A percentile compares a stretch with the other conserved stretches of the same genome.
phyloP scores from a whole-genome alignment of 1,140 invertebrate genomes.

The Zaprionus lachaisei region DNA sequence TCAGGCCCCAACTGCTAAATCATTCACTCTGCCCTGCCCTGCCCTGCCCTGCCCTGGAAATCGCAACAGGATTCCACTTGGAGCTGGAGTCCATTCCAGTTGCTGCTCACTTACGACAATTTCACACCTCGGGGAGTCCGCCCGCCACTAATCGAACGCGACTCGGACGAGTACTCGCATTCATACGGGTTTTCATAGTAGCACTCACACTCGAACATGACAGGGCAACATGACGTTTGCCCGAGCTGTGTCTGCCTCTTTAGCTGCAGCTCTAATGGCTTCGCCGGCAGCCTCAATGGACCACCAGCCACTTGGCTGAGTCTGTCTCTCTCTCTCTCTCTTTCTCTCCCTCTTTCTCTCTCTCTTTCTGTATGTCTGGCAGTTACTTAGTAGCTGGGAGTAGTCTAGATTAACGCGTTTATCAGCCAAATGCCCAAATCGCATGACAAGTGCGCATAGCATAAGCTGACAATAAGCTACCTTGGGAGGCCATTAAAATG shows the following conservation, averaged over 20 bases:
- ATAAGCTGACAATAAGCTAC: constrained; percentile 29
- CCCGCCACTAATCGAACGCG: constrained; percentile 24
- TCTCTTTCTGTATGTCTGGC: neutral
- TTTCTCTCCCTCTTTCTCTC: neutral
- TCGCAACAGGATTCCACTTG: constrained; percentile 69
- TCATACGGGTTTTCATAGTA: constrained; percentile 12
- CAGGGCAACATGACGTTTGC: constrained; percentile 48
- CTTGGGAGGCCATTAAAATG: constrained; percentile 26
- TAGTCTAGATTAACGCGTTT: constrained; percentile 69
- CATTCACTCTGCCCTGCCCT: constrained; percentile 34
- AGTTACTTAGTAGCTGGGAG: constrained; percentile 23
- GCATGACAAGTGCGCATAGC: constrained; percentile 67
- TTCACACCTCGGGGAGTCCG: constrained; percentile 83
- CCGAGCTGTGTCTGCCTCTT: neutral
- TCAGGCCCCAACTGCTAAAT: constrained; percentile 61
- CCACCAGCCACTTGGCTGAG: neutral
- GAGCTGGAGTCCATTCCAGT: neutral
- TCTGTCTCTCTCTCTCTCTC: neutral
- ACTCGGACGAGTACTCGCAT: neutral
- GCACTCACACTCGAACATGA: constrained; percentile 29
- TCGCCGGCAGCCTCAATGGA: neutral
- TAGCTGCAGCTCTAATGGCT: constrained; percentile 2
- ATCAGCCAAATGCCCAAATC: constrained; percentile 71
- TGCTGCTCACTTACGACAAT: constrained; percentile 76
- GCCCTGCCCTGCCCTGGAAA: constrained; percentile 60